Conservation (phyloP, 1,140 invertebrate genomes). For the Sminthurinus signatus region DNA sequence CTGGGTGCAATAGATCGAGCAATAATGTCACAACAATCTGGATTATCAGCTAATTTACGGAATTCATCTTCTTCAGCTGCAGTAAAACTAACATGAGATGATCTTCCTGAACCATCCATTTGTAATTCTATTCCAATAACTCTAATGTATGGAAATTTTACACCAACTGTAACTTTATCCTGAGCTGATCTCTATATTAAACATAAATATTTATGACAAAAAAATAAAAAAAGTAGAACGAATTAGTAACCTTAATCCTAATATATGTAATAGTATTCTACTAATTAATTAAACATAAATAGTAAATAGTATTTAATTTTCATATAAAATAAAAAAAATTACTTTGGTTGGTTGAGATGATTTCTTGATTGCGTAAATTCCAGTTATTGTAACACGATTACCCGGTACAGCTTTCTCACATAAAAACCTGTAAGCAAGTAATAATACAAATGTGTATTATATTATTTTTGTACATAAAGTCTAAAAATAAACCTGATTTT, state of each 20-base stretch:
- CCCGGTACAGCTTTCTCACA: constrained; percentile 95
- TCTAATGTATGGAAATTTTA: constrained; percentile 86
- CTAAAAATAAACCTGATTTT: too few relatives aligned
- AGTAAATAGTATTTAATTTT: too few relatives aligned
- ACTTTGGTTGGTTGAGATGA: constrained; percentile 55
- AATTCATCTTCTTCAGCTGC: constrained; percentile 90
- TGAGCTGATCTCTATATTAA: constrained; percentile 55
- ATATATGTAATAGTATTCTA: too few relatives aligned
- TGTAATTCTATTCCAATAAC: constrained; percentile 88
- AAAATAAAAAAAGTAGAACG: constrained; percentile 24
- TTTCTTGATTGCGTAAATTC: constrained; percentile 97
- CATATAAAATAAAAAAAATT: constrained; percentile 35
- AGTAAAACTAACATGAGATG: constrained; percentile 52
- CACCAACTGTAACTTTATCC: constrained; percentile 84
- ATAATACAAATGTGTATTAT: too few relatives aligned
- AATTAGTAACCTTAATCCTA: constrained; percentile 8
- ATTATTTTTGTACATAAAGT: too few relatives aligned
- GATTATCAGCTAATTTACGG: constrained; percentile 68
- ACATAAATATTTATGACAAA: constrained; percentile 13
- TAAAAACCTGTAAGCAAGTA: constrained; percentile 67
- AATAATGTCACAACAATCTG: constrained; percentile 85
- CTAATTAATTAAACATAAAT: too few relatives aligned
- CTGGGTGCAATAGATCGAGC: constrained; percentile 91
- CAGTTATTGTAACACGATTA: constrained; percentile 86
- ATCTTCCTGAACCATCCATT: constrained; percentile 66